These are phyloP conservation scores for Gonatopus flavifemur DNA, from an alignment of 1,140 invertebrate genomes.

Conservation along the genomic window DNA sequence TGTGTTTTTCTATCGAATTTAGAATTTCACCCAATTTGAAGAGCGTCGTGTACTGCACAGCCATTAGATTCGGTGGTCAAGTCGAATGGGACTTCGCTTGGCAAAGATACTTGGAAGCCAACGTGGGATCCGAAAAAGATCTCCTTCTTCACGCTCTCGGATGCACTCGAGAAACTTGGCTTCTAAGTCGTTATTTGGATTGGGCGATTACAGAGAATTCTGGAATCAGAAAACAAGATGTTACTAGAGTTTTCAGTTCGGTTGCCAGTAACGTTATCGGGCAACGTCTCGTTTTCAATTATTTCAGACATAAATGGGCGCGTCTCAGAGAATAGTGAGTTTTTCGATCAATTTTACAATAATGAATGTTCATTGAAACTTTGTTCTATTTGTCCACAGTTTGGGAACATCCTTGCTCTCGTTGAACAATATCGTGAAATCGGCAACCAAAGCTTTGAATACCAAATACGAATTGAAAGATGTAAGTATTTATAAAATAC, in stretches of 20 bases:
- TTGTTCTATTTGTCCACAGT: conserved; percentile 53
- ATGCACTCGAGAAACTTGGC: conserved; percentile 76
- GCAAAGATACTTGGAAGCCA: conserved; percentile 71
- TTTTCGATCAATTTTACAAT: background rate
- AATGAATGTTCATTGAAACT: background rate
- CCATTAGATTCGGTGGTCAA: conserved; percentile 75
- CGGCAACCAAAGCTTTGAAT: conserved; percentile 70
- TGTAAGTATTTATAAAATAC: conserved; percentile 61
- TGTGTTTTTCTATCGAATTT: too few species aligned
- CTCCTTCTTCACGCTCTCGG: conserved; percentile 74
- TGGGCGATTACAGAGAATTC: conserved; percentile 70
- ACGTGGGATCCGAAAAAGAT: conserved; percentile 76
- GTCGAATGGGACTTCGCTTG: conserved; percentile 86
- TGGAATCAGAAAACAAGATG: conserved; percentile 80
- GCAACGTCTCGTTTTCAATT: conserved; percentile 73
- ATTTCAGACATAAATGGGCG: conserved; percentile 73
- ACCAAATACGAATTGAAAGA: conserved; percentile 74
- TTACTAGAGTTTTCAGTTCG: conserved; percentile 69
- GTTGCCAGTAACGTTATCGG: conserved; percentile 73
- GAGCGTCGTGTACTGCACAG: conserved; percentile 80
- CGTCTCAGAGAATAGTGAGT: conserved; percentile 73
- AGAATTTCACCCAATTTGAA: conserved; percentile 83
- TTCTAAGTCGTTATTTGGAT: conserved; percentile 75
- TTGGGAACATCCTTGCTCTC: conserved; percentile 70
- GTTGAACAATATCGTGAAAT: conserved; percentile 73